Base-by-base conservation (phyloP, 2,888 invertebrate species). In the Darwinula stevensoni region DNA sequence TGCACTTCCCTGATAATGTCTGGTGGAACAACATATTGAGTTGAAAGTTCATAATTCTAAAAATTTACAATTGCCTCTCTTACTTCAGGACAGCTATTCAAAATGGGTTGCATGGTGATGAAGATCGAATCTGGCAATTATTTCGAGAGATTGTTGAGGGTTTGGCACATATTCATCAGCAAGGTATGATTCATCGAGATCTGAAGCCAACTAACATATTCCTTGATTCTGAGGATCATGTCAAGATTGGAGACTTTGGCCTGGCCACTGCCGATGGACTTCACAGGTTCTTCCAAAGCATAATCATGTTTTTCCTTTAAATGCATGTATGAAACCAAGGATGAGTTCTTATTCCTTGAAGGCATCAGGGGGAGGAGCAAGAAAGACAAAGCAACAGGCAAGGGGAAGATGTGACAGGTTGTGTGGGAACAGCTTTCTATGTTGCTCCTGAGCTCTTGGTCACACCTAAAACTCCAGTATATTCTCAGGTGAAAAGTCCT, bases 191-290 rank as follows among this genome's bases (percentile, higher is more conserved):
- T 36, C 43, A 40, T 35, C 39, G 48, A 17, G 49, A 50, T 39
- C 42, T 59, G 31, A 59, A 58, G 40, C 57, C 58, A 34, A 82
- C 73, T 1, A 94, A 94, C 47, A 82, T 94, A 45, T 91, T 94
- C 52, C 61, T 97, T 47, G 88, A 88, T 47, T 71, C 68, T 2
- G 44, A 51, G 36, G 86, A 88, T 52, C 80, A 82, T 48, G 84
- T 82, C 2, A 94, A 94, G 59, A 94, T 94, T 39, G 94, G 91
- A 9, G 94, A 94, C 52, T 94, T 94, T 51, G 94, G 94, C 11
- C 58, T 94, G 3, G 91, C 94, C 0, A 88, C 84, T 0, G 28
- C 13, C 28, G 5, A 28, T 28, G 28, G n/a, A 6, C 22, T 18
- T 6, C 22, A 18, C n/a, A n/a, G n/a, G n/a, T n/a, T n/a, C n/a